Conservation (phyloP, 2,113 vertebrate species). For the Cheirogaleus medius region DNA sequence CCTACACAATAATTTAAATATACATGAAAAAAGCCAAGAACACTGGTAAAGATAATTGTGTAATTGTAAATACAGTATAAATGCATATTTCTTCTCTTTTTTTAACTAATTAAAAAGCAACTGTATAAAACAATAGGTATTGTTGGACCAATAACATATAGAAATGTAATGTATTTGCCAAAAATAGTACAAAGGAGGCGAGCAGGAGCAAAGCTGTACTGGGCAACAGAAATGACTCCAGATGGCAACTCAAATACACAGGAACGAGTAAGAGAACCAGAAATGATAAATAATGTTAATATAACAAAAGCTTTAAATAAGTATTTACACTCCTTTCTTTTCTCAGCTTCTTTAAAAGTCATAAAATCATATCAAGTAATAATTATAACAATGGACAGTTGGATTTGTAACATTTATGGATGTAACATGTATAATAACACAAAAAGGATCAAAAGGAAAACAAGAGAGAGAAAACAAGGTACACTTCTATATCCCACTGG, state of each 20-base stretch:
- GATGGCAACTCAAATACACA: not conserved
- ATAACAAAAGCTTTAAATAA: not conserved
- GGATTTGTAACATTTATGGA: not conserved
- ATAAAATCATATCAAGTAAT: not conserved
- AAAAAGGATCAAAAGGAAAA: not conserved
- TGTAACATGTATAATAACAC: not conserved
- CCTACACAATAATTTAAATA: not conserved
- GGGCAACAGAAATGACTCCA: not conserved
- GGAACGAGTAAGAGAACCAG: not conserved
- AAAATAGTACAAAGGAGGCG: not conserved
- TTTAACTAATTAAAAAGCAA: not conserved
- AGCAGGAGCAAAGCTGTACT: not conserved
- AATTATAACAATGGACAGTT: not conserved
- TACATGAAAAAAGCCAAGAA: not conserved
- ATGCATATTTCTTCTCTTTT: not conserved
- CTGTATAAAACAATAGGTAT: not conserved
- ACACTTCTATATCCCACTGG: not conserved
- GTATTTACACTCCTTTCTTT: not conserved
- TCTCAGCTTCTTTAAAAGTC: not conserved
- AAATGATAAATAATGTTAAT: not conserved
- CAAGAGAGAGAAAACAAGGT: too few relatives aligned
- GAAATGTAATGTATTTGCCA: not conserved
- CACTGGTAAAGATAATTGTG: not conserved
- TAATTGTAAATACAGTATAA: not conserved
- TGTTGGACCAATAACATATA: not conserved